Conservation (phyloP, 1,140 invertebrate genomes). For the Drusus annulatus region DNA sequence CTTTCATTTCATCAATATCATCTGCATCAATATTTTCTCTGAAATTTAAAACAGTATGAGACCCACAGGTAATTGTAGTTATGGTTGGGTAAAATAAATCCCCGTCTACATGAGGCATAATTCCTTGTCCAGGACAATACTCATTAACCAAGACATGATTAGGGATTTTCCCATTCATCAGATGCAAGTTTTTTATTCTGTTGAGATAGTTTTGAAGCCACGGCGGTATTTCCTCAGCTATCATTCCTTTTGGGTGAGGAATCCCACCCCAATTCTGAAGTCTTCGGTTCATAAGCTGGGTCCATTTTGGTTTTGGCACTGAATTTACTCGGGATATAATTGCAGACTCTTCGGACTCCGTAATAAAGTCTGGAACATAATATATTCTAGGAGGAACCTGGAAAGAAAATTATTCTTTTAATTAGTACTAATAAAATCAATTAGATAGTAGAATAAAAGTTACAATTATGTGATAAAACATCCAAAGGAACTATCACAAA, state of each 20-base stretch:
- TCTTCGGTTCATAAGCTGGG: slow-evolving; percentile 89
- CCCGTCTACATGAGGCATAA: slow-evolving; percentile 96
- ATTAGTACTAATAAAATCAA: background rate
- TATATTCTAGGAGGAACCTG: slow-evolving; percentile 82
- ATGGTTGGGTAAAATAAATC: slow-evolving; percentile 94
- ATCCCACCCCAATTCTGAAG: slow-evolving; percentile 98
- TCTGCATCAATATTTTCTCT: slow-evolving; percentile 69
- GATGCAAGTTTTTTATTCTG: slow-evolving; percentile 79
- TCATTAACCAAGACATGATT: slow-evolving; percentile 99
- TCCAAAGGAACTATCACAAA: no score
- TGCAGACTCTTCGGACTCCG: slow-evolving; percentile 82
- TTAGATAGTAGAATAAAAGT: background rate
- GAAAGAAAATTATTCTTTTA: slow-evolving; percentile 15
- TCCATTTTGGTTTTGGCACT: slow-evolving; percentile 96
- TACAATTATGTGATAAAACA: no score
- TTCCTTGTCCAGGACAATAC: slow-evolving; percentile 93
- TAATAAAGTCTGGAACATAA: slow-evolving; percentile 95
- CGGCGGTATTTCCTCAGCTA: slow-evolving; percentile 88
- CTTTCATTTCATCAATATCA: slow-evolving; percentile 59
- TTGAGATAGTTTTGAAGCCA: slow-evolving; percentile 87
- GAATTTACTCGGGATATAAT: slow-evolving; percentile 83
- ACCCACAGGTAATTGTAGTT: slow-evolving; percentile 93
- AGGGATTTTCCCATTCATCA: slow-evolving; percentile 85
- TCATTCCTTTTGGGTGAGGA: slow-evolving; percentile 94
- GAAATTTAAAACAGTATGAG: slow-evolving; percentile 92